Percentiles rank a stretch among this genome's conserved stretches.
These are phyloP conservation scores for Cydia strobilella DNA, from an alignment of 1,140 invertebrate species.

Conservation along the genomic window DNA sequence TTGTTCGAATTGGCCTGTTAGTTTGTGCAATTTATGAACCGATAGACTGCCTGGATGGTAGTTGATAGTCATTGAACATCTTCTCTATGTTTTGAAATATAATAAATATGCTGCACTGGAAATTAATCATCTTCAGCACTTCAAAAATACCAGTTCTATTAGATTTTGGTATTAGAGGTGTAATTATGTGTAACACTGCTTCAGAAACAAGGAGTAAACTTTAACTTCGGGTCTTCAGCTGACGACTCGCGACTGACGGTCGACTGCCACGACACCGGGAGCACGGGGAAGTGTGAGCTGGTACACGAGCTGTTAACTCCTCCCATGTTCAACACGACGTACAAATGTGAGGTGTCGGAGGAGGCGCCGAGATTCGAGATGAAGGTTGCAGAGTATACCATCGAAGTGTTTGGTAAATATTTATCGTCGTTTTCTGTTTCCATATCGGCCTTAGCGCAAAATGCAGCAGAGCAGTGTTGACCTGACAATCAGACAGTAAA, in stretches of 20 bases:
- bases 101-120: too few species aligned
- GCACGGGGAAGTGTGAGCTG: conserved; percentile 49
- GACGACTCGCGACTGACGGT: conserved; percentile 38
- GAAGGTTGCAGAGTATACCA: background rate
- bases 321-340: conserved; percentile 42
- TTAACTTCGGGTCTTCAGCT: conserved; percentile 36
- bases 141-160: too few species aligned
- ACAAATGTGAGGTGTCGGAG: conserved; percentile 62
- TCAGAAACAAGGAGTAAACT: conserved; percentile 39
- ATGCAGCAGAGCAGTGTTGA: too few species aligned
- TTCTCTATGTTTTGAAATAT: too few species aligned
- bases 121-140: too few species aligned
- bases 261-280: conserved; percentile 47
- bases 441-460: too few species aligned
- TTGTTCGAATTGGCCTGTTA: too few species aligned
- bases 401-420: conserved; percentile 6
- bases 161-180: too few species aligned
- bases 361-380: conserved; percentile 62
- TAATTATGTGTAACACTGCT: background rate
- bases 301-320: conserved; percentile 49
- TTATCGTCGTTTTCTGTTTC: background rate
- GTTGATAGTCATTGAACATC: too few species aligned
- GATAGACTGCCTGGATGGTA: too few species aligned
- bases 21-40: too few species aligned
- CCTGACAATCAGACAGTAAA: too few species aligned